phyloP scores from a whole-genome alignment of 2,888 invertebrate genomes.

The Bombylius discolor region DNA sequence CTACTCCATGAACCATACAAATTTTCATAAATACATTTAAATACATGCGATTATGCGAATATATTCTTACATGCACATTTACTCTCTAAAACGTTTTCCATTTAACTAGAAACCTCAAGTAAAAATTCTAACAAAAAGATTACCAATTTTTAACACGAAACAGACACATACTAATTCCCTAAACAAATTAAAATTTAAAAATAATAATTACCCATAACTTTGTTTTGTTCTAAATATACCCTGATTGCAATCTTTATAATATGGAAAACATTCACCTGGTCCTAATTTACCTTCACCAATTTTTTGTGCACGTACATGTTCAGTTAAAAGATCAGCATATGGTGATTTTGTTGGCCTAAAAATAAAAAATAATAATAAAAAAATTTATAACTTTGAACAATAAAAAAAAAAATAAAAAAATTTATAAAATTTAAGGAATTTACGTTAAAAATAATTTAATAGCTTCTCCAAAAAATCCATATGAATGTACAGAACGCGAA shows the following conservation, averaged over 20 bases:
- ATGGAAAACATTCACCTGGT: slow-evolving; percentile 73
- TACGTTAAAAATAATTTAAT: slow-evolving; percentile 72
- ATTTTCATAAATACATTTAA: too few species aligned
- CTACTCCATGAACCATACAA: too few species aligned
- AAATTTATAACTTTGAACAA: not conserved
- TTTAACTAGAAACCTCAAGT: too few species aligned
- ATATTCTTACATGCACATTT: too few species aligned
- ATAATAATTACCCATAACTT: not conserved
- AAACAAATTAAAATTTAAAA: too few species aligned
- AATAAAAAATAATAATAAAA: slow-evolving; percentile 10
- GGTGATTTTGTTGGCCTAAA: slow-evolving; percentile 69
- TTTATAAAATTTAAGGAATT: slow-evolving; percentile 15
- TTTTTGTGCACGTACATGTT: slow-evolving; percentile 69
- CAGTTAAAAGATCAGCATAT: slow-evolving; percentile 54
- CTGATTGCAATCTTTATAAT: slow-evolving; percentile 68
- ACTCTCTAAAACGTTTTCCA: too few species aligned
- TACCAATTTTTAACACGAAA: too few species aligned
- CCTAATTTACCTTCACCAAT: slow-evolving; percentile 51
- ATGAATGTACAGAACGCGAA: slow-evolving; percentile 61
- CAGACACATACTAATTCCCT: too few species aligned
- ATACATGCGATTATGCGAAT: too few species aligned
- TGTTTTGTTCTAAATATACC: slow-evolving; percentile 48
- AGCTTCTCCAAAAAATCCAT: slow-evolving; percentile 71
- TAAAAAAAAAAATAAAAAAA: not conserved
- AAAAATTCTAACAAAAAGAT: too few species aligned